phyloP scores from a whole-genome alignment of 2,797 vertebrate genomes.

The Petrocephalus sullivani region DNA sequence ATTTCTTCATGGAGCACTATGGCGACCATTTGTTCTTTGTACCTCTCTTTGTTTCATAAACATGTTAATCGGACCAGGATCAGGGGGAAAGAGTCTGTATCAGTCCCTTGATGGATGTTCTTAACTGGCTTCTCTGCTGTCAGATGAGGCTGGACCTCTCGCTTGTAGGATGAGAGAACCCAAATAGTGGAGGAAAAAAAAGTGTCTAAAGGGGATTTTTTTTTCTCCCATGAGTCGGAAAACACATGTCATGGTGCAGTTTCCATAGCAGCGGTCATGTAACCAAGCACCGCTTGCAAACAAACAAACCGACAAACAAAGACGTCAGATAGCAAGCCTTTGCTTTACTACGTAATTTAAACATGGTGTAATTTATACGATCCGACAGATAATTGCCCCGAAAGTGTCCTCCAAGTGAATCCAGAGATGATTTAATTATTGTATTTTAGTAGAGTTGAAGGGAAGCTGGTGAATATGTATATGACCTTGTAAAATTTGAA shows the following conservation, averaged over 20 bases:
- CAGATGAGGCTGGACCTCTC: conserved; percentile 24
- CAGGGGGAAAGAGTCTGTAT: neutral
- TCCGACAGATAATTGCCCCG: neutral
- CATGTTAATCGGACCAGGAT: neutral
- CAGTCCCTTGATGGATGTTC: neutral
- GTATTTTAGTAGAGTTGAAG: neutral
- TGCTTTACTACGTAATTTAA: neutral
- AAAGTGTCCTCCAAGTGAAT: neutral
- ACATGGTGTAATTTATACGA: neutral
- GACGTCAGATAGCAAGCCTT: neutral
- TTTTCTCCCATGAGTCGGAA: neutral
- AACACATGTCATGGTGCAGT: neutral
- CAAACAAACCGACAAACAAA: conserved; percentile 1
- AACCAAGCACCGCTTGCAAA: neutral
- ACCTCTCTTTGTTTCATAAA: neutral
- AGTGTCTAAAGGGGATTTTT: neutral
- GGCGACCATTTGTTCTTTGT: neutral
- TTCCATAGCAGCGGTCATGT: neutral
- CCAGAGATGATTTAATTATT: neutral
- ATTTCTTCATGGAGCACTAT: neutral
- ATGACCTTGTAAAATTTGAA: neutral
- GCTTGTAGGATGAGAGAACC: conserved; percentile 6
- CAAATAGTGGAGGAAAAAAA: neutral
- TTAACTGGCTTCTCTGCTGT: neutral
- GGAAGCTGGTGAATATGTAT: neutral